These are phyloP conservation scores for Polyergus mexicanus DNA, from an alignment of 1,140 invertebrate species.

Conservation along the genomic window DNA sequence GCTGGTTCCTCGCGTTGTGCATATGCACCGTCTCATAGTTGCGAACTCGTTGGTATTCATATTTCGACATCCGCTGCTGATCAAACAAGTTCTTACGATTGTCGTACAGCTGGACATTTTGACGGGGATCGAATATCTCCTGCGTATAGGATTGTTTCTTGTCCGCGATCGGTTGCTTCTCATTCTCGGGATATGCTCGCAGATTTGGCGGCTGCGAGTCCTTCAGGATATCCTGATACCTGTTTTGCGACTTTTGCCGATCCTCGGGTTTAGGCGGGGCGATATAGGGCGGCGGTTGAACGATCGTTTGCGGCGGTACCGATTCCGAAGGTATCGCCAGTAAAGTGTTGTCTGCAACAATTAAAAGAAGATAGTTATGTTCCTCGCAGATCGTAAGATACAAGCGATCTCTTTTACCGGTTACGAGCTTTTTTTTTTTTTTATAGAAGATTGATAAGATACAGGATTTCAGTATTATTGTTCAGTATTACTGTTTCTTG, in stretches of 20 bases:
- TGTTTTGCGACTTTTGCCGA: conserved; percentile 68
- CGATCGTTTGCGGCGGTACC: conserved; percentile 73
- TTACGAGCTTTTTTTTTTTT: neutral
- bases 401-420: neutral
- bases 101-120: conserved; percentile 45
- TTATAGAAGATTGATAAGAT: neutral
- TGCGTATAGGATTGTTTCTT: conserved; percentile 14
- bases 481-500: conserved; percentile 1
- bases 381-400: neutral
- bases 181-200: conserved; percentile 38
- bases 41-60: conserved; percentile 73
- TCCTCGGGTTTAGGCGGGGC: conserved; percentile 73
- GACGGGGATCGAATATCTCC: conserved; percentile 34
- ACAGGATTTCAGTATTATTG: neutral
- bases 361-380: conserved; percentile 13
- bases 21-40: conserved; percentile 67
- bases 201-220: conserved; percentile 44
- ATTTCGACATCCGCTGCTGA: conserved; percentile 37
- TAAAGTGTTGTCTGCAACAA: conserved; percentile 83
- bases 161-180: conserved; percentile 50
- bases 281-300: conserved; percentile 78
- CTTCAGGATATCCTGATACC: conserved; percentile 69
- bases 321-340: conserved; percentile 79
- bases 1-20: conserved; percentile 75
- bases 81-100: conserved; percentile 48